These are phyloP conservation scores for Tachysurus vachellii DNA, from an alignment of 2,113 vertebrate species.

Conservation along the genomic window DNA sequence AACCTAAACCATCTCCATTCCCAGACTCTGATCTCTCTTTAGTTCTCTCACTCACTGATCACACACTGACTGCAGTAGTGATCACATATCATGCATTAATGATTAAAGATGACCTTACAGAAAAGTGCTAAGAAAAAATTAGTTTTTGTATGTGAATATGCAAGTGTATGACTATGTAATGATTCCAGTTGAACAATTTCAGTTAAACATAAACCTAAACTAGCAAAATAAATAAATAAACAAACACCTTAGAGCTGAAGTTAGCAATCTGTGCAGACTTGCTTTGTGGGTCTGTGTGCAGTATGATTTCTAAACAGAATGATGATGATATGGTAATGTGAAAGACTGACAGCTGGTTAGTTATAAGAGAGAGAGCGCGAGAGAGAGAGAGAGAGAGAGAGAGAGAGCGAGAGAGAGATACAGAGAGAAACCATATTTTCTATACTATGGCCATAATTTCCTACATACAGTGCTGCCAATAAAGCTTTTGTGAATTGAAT, in stretches of 20 bases:
- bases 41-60: neutral
- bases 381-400: neutral
- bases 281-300: neutral
- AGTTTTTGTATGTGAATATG: neutral
- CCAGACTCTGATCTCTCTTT: slow-evolving; percentile 15
- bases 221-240: neutral
- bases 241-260: neutral
- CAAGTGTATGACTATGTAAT: neutral
- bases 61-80: slow-evolving; percentile 7
- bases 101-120: slow-evolving; percentile 3
- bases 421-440: neutral
- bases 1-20: slow-evolving; percentile 7
- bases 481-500: neutral
- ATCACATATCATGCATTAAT: slow-evolving; percentile 20
- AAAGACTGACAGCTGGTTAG: slow-evolving; percentile 10
- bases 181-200: neutral
- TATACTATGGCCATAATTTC: neutral
- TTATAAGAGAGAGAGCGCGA: neutral
- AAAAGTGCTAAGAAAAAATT: neutral
- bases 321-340: neutral
- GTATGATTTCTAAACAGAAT: neutral
- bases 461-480: neutral
- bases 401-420: too few species aligned
- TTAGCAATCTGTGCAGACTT: neutral
- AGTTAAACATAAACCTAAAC: neutral